Evolutionary conservation across 2,888 invertebrate species (phyloP), one percentile per base, ranked within the genome.

Genomic region (Conchocele bisecta): DNA sequence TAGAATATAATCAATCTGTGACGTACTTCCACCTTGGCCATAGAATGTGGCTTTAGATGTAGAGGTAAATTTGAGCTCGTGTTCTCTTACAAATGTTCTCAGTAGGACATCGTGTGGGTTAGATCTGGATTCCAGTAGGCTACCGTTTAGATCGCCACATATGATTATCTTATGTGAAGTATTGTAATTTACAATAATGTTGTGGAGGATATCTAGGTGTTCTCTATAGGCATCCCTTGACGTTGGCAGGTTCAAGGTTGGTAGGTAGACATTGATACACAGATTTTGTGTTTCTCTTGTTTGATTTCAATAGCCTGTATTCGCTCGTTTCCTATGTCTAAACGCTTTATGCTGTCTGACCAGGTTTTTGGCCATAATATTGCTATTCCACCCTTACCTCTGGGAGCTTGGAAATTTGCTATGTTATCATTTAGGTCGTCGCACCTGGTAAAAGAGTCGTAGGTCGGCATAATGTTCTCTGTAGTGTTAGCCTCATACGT

Each of bases 321-420:
- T 28, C 50, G 28, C 31, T 50, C 50, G 17, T 29, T 50, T 4
- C 50, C 50, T 7, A 31, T 33, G 4, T 50, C 29, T 7, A 50
- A 33, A 9, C n/a, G 28, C 31, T 28, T 50, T 6, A 50, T 20
- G 31, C 50, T 28, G n/a, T 50, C 31, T 28, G 50, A 28, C 50
- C 50, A 50, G 4, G 11, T 17, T 29, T 20, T 50, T 5, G 50
- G 50, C 50, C 50, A 50, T 22, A 50, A n/a, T 9, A 50, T 50
- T n/a, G 50, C 50, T 4, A 50, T 50, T 28, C 50, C 50, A 28
- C 50, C 50, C 4, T 50, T 50, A 9, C 50, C 50, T 9, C 50
- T 29, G 11, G 29, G 6, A 29, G 31, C 31, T 50, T 50, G 50
- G 31, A 50, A 50, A 15, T 50, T 50, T 5, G 50, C 28, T 17